phyloP scores from a whole-genome alignment of 2,797 vertebrate species.

The Anisognathus igniventris region DNA sequence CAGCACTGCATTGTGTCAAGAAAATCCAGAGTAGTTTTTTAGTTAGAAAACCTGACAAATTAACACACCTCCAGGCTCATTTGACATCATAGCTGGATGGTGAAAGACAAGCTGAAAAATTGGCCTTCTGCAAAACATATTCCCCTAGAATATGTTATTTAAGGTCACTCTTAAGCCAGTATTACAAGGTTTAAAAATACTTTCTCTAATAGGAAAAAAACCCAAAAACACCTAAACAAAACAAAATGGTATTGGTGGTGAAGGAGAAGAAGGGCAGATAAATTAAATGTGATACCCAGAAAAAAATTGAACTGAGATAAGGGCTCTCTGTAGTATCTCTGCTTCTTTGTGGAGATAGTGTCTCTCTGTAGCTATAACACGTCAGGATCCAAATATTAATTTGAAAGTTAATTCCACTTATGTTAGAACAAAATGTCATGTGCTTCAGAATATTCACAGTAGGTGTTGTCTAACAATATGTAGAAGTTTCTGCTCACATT shows the following conservation, averaged over 20 bases:
- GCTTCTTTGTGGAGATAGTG: not conserved
- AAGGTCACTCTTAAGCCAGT: not conserved
- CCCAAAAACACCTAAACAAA: not conserved
- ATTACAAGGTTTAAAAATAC: not conserved
- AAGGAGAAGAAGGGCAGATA: not conserved
- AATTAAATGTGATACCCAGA: not conserved
- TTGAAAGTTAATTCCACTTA: not conserved
- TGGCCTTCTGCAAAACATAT: not conserved
- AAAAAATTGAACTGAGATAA: not conserved
- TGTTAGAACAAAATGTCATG: not conserved
- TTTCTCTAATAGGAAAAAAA: not conserved
- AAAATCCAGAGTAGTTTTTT: not conserved
- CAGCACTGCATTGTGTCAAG: not conserved
- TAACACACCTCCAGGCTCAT: not conserved
- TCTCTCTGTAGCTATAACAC: not conserved
- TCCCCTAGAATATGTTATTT: not conserved
- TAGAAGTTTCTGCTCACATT: not conserved
- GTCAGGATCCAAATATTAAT: not conserved
- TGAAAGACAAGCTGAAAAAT: not conserved
- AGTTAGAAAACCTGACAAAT: not conserved
- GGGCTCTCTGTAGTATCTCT: not conserved
- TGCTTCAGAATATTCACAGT: not conserved
- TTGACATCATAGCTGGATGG: not conserved
- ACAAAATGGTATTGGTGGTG: rapidly evolving
- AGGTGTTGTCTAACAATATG: not conserved